Base-by-base conservation (phyloP, 2,888 invertebrate species). In the Acronicta alni region DNA sequence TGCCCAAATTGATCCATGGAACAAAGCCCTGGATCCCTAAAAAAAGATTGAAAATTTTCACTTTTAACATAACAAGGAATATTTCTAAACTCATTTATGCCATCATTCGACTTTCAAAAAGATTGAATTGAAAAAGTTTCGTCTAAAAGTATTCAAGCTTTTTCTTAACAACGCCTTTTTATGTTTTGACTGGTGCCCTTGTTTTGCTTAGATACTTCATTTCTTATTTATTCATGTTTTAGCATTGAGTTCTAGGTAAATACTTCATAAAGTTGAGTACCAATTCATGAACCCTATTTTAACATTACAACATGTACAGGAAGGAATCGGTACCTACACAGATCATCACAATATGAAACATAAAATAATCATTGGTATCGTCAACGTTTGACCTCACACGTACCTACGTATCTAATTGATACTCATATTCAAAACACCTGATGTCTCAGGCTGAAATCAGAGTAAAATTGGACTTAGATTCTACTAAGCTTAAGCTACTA, bases 1-100 rank as follows among this genome's bases (percentile, higher is more conserved):
- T 32, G 32, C 35, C n/a, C n/a, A 1, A n/a, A 5, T 4, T 14
- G 35, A 35, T 35, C 15, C 26, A 26, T n/a, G n/a, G n/a, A n/a
- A 41, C 12, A 41, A 20, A 10, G 12, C 14, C 5, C 1, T 35
- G 7, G 44, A 48, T 9, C 16, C 43, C 9, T 9, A 14, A 35
- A 30, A 45, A 32, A 42, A 16, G 16, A n/a, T 17, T 16, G 43
- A 8, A 43, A 38, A 12, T 10, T 42, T 58, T 53, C 12, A 47
- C 18, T 38, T 41, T 49, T 45, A 7, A 37, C 23, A n/a, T 23
- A 38, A 45, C 42, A 17, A 17, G 47, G 20, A 67, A 41, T 52
- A 47, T 43, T 67, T 79, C 81, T 80, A 86, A 89, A 87, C 86
- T 89, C 85, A 83, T 86, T 87, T 86, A 82, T 69, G 72, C 76